phyloP scores from a whole-genome alignment of 2,797 vertebrate species.

The Chromobotia macracanthus region DNA sequence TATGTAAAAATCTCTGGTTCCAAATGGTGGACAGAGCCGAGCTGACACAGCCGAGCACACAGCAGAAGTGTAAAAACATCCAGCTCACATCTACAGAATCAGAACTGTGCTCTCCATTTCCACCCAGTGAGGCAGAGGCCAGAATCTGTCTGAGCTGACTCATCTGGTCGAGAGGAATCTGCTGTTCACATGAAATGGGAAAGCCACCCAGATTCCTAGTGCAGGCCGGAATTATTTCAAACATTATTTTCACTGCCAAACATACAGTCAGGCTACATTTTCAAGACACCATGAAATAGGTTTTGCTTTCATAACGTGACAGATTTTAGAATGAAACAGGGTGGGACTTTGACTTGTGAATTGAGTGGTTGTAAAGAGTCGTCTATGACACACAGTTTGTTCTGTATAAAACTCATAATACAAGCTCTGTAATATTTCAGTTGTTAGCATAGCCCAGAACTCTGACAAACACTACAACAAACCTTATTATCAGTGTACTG shows the following conservation, averaged over 20 bases:
- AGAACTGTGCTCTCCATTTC: constrained; percentile 46
- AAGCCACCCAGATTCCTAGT: constrained; percentile 49
- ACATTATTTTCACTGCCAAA: constrained; percentile 41
- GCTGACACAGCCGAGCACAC: constrained; percentile 19
- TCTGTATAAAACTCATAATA: too few relatives aligned
- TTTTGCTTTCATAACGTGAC: too few relatives aligned
- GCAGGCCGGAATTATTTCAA: constrained; percentile 51
- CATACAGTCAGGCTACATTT: constrained; percentile 18
- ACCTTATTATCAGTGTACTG: too few relatives aligned
- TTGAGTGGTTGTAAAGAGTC: too few relatives aligned
- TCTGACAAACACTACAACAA: too few relatives aligned
- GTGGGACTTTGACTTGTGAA: too few relatives aligned
- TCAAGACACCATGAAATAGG: not conserved
- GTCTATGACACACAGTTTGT: too few relatives aligned
- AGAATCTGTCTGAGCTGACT: constrained; percentile 56
- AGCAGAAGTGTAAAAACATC: constrained; percentile 47
- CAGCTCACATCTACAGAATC: constrained; percentile 49
- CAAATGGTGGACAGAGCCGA: constrained; percentile 35
- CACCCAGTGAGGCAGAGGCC: constrained; percentile 48
- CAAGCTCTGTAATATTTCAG: too few relatives aligned
- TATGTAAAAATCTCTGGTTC: constrained; percentile 48
- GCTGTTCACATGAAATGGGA: constrained; percentile 45
- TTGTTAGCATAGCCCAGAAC: too few relatives aligned
- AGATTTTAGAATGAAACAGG: too few relatives aligned
- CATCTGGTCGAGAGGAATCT: constrained; percentile 42